phyloP scores from a whole-genome alignment of 1,140 invertebrate genomes.

The Hyles euphorbiae region DNA sequence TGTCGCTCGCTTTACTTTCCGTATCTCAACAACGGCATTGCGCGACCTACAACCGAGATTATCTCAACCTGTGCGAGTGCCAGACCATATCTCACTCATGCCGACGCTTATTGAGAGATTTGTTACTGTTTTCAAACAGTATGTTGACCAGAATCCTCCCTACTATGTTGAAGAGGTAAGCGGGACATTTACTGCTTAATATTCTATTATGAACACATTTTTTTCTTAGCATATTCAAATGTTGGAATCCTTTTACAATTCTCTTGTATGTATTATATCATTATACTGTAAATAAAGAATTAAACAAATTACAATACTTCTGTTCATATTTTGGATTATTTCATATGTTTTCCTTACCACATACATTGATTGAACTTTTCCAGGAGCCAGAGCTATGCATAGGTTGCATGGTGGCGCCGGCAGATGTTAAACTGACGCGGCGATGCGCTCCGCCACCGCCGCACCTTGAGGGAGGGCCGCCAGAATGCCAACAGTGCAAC shows the following conservation, averaged over 20 bases:
- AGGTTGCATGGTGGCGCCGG: conserved; percentile 88
- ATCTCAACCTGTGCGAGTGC: conserved; percentile 82
- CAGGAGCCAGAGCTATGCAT: conserved; percentile 89
- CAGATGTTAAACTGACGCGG: conserved; percentile 89
- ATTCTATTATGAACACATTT: no score
- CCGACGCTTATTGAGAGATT: conserved; percentile 89
- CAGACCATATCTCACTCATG: conserved; percentile 86
- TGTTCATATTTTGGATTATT: no score
- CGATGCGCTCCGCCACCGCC: conserved; percentile 76
- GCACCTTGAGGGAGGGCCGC: conserved; percentile 37
- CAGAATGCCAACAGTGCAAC: conserved; percentile 75
- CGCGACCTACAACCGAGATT: conserved; percentile 87
- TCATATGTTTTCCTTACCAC: no score
- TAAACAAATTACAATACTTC: no score
- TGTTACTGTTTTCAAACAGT: conserved; percentile 87
- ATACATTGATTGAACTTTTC: not conserved
- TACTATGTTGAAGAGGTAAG: conserved; percentile 81
- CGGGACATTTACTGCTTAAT: conserved; percentile 8
- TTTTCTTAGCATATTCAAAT: no score
- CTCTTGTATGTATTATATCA: no score
- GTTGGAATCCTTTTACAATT: no score
- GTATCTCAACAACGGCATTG: conserved; percentile 87
- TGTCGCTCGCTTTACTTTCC: conserved; percentile 79
- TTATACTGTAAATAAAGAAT: no score
- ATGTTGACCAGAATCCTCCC: conserved; percentile 83